A percentile compares a stretch with the other conserved stretches of the same genome.
phyloP scores from a whole-genome alignment of 2,888 invertebrate species.

The Drosophila multiciliata region DNA sequence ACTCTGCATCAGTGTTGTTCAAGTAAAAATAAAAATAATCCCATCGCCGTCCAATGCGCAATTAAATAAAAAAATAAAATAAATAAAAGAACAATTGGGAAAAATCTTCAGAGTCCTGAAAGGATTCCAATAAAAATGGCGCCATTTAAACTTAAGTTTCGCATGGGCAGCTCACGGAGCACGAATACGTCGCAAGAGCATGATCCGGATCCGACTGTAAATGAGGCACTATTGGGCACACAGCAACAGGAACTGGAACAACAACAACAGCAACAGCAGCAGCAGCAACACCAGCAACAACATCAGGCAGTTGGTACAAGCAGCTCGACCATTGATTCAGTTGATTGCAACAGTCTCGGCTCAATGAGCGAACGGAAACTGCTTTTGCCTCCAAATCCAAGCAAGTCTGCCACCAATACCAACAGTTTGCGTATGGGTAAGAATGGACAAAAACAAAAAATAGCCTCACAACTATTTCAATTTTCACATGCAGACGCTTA shows the following conservation, averaged over 20 bases:
- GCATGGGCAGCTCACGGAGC: conserved; percentile 85
- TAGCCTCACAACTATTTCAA: not conserved
- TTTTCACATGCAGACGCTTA: not conserved
- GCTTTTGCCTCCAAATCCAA: conserved; percentile 74
- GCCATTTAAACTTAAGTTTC: conserved; percentile 85
- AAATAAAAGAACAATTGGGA: conserved; percentile 14
- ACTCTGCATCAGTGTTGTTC: conserved; percentile 65
- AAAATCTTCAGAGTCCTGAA: conserved; percentile 5
- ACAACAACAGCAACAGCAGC: conserved; percentile 55
- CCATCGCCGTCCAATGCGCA: conserved; percentile 50
- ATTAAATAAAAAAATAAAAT: conserved; percentile 19
- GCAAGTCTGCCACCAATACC: conserved; percentile 63
- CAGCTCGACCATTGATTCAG: conserved; percentile 84
- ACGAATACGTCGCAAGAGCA: conserved; percentile 85
- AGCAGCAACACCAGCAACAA: conserved; percentile 64
- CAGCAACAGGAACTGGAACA: conserved; percentile 63
- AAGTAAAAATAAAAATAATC: conserved; percentile 18
- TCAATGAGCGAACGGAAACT: conserved; percentile 83
- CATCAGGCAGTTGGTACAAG: conserved; percentile 81
- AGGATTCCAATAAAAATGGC: conserved; percentile 75
- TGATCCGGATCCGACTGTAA: conserved; percentile 84
- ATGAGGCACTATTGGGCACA: conserved; percentile 82
- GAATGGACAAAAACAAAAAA: conserved; percentile 42
- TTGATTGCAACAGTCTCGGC: conserved; percentile 83
- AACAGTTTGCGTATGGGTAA: conserved; percentile 84